A percentile compares a stretch with the other conserved stretches of the same genome.
Evolutionary conservation across 2,797 vertebrate species (phyloP).

Genomic region (Dendrocincla fuliginosa): DNA sequence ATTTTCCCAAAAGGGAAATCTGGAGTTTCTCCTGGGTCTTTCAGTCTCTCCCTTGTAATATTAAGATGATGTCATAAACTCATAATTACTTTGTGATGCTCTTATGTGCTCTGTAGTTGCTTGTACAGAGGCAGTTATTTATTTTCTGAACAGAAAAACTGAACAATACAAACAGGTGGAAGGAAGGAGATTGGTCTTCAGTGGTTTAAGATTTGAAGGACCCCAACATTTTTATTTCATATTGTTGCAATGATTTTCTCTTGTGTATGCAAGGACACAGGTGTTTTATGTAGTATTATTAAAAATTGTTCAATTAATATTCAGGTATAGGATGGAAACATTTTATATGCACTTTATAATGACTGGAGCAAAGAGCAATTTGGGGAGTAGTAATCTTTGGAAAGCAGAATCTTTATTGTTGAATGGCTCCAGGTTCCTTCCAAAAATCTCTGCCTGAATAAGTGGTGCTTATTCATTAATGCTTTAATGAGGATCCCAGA

Average conservation of each 20-base stretch:
- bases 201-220: slow-evolving; percentile 67
- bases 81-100: slow-evolving; percentile 79
- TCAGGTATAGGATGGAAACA: neutral
- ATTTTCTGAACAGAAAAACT: slow-evolving; percentile 60
- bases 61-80: slow-evolving; percentile 84
- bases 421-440: neutral
- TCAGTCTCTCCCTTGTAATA: slow-evolving; percentile 77
- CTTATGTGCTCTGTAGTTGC: slow-evolving; percentile 64
- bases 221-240: slow-evolving; percentile 55
- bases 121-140: slow-evolving; percentile 67
- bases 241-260: slow-evolving; percentile 42
- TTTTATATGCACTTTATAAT: neutral
- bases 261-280: neutral
- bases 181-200: slow-evolving; percentile 53
- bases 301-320: slow-evolving; percentile 38
- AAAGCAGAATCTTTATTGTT: neutral
- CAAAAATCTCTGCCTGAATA: neutral
- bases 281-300: slow-evolving; percentile 61
- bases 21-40: slow-evolving; percentile 74
- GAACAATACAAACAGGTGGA: slow-evolving; percentile 66
- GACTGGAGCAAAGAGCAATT: neutral
- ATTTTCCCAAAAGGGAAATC: slow-evolving; percentile 82
- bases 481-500: neutral
- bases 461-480: neutral
- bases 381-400: neutral